Base-by-base conservation (phyloP, 2,888 invertebrate species). In the Sminthurinus aureus region DNA sequence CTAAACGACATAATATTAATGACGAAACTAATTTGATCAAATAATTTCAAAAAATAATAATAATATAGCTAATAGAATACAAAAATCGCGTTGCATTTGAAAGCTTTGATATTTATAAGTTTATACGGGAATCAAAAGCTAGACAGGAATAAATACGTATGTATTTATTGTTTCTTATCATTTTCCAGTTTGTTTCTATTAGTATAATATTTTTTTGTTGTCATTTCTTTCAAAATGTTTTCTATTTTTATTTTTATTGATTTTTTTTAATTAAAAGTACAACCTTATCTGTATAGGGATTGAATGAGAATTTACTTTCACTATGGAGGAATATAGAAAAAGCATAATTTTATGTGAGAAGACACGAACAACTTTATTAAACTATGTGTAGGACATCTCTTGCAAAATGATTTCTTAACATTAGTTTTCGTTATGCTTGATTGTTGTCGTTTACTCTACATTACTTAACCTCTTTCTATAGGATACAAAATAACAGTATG, bases 331-430 rank as follows among this genome's bases (percentile, higher is more conserved):
- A n/a, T 69, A n/a, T 69, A 20, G 0, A 26, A 4, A 18, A 26
- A 74, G 50, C n/a, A n/a, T n/a, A 74, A 64, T 38, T 1, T 38
- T 38, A 12, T 86, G 85, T 85, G 86, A 86, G 87, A 87, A 87
- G 87, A 87, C 87, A 87, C 87, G 87, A 87, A 87, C 87, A 86
- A 86, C 76, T 38, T 38, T 38, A 38, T 38, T 38, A 38, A 38
- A 38, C 38, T 38, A 38, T 38, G 38, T 38, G 38, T 38, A 38
- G 38, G 38, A 38, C 38, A 38, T 38, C 38, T 38, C 38, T 38
- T 38, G 38, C 13, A n/a, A 75, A 8, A 75, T n/a, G 75, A 71
- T 24, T 79, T 26, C 20, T 38, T 73, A 38, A 74, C 20, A 51
- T 24, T 38, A 38, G 38, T 38, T 80, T 4, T 80, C 73, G 73